Evolutionary conservation across 2,113 vertebrate species (phyloP).

Genomic region (Drymodes brunneopygia): DNA sequence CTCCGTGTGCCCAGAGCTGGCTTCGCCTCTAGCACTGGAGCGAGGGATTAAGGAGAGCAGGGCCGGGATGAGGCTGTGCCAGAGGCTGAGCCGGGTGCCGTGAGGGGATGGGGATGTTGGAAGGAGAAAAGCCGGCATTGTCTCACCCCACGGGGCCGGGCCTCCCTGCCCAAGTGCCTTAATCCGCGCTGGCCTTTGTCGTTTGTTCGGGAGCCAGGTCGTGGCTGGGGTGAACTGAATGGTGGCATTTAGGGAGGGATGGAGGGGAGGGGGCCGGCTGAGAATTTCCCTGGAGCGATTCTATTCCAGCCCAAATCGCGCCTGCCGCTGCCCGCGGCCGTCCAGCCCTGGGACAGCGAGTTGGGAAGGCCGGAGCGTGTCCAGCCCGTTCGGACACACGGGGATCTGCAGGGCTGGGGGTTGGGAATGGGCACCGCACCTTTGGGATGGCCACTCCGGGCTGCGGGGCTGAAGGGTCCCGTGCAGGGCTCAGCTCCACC

Average conservation of each 20-base stretch:
- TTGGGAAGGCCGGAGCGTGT: not conserved
- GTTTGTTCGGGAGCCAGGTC: not conserved
- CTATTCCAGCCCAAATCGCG: not conserved
- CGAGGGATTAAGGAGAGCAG: not conserved
- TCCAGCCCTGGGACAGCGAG: not conserved
- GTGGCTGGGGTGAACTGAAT: not conserved
- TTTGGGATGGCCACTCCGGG: too few relatives aligned
- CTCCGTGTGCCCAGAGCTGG: not conserved
- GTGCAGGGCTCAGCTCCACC: not conserved
- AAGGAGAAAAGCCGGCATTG: not conserved
- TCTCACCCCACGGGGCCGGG: not conserved
- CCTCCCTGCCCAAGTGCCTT: not conserved
- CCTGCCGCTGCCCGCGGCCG: not conserved
- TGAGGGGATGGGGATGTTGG: not conserved
- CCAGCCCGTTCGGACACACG: not conserved
- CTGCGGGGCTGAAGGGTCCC: not conserved
- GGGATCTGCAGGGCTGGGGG: not conserved
- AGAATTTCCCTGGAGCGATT: not conserved
- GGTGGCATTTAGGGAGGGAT: not conserved
- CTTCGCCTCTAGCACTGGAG: not conserved
- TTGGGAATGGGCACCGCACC: accelerated
- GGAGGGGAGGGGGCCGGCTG: not conserved
- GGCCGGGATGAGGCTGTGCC: not conserved
- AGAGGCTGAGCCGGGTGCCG: not conserved
- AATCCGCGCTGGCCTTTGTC: not conserved